These are phyloP conservation scores for Philopedon plagiatum DNA, from an alignment of 2,888 invertebrate genomes.

Conservation along the genomic window DNA sequence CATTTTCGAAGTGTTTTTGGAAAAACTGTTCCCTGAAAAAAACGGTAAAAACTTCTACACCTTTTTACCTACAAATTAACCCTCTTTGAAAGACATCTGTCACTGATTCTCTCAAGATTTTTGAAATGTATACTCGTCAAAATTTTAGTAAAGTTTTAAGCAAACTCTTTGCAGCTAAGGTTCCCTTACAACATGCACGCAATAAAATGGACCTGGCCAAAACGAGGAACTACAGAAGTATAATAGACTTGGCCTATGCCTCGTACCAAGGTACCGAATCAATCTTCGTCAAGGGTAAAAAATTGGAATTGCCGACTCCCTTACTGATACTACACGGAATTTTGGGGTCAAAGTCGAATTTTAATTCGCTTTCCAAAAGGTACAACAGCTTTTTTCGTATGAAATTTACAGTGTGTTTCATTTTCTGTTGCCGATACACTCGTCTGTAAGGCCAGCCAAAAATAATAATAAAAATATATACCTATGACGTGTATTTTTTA, in stretches of 20 bases:
- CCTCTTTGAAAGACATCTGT: not conserved
- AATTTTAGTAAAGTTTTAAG: constrained; percentile 50
- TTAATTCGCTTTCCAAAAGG: constrained; percentile 84
- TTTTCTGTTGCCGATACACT: too few relatives aligned
- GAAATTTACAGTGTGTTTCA: too few relatives aligned
- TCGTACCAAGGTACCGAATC: constrained; percentile 74
- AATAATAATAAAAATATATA: too few relatives aligned
- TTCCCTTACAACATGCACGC: constrained; percentile 6
- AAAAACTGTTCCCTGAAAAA: too few relatives aligned
- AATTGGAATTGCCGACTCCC: constrained; percentile 70
- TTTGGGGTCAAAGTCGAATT: constrained; percentile 89
- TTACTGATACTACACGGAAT: constrained; percentile 90
- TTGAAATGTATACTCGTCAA: constrained; percentile 29
- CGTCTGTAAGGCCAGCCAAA: too few relatives aligned
- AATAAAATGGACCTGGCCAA: constrained; percentile 25
- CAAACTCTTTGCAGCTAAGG: constrained; percentile 26
- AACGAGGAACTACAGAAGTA: constrained; percentile 7
- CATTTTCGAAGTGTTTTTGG: too few relatives aligned
- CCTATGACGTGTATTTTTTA: too few relatives aligned
- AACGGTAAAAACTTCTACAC: not conserved
- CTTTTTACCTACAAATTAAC: not conserved
- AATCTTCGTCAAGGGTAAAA: constrained; percentile 51
- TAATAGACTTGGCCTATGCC: constrained; percentile 73
- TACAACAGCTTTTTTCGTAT: constrained; percentile 10
- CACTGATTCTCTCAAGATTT: not conserved